Base-by-base conservation (phyloP, 2,888 invertebrate species). In the Creontiades dilutus region DNA sequence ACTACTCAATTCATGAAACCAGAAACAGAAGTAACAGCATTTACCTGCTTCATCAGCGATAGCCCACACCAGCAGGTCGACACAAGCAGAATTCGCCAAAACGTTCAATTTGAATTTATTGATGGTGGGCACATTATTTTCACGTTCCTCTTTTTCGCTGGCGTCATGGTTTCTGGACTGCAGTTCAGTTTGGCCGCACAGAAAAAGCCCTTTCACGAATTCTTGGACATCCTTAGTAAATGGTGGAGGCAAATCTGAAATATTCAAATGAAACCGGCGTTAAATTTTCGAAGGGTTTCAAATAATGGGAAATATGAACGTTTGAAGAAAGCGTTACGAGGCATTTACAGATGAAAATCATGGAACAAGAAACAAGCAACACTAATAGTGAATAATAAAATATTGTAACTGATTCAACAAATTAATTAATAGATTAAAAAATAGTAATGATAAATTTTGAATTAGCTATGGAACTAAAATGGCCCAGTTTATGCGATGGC, bases 31-130 rank as follows among this genome's bases (percentile, higher is more conserved):
- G 37, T 37, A 37, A 37, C 37, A 4, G 37, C 5, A 37, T 61
- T n/a, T 93, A 98, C 98, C 98, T 93, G 97, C 97, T 94, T 99
- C 99, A 93, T 99, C 99, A 0, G 97, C 97, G 92, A 99, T 98
- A 0, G 99, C 98, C 99, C 99, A 99, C 48, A 99, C 99, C 0
- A 99, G 95, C 11, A 99, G 94, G 93, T 99, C 99, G 0, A 99
- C 98, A 93, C 99, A 99, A 0, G 98, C 98, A 0, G 99, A 98
- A 94, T 99, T 99, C 0, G 98, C 98, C 96, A 98, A 98, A 0
- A 99, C 98, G 93, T 98, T 98, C 57, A 98, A 96, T 94, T 98
- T 98, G 93, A 98, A 98, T 93, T 97, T 97, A 93, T 98, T 97
- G 2, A 98, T 96, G 0, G 96, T 95, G 0, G 96, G 95, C 92